Conservation (phyloP, 1,140 invertebrate genomes). For the Calephelis virginiensis region DNA sequence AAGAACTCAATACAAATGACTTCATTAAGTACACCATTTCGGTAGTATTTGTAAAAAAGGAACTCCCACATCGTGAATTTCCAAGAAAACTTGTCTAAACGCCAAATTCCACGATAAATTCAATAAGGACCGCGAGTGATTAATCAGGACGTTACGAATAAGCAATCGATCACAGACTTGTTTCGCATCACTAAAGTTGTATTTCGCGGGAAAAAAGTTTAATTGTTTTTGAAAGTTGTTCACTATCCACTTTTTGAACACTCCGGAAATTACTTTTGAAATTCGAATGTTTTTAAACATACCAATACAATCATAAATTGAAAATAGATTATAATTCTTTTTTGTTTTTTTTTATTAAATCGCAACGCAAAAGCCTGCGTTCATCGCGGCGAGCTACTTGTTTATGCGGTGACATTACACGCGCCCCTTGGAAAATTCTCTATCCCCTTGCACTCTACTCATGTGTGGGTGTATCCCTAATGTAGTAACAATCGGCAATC, state of each 20-base stretch:
- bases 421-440: slow-evolving; percentile 61
- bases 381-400: slow-evolving; percentile 63
- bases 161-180: slow-evolving; percentile 47
- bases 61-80: slow-evolving; percentile 65
- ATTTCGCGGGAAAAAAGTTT: slow-evolving; percentile 7
- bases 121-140: slow-evolving; percentile 54
- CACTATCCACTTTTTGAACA: slow-evolving; percentile 4
- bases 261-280: no score
- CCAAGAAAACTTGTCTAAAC: slow-evolving; percentile 64
- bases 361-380: slow-evolving; percentile 60
- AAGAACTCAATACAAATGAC: slow-evolving; percentile 60
- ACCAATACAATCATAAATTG: background rate
- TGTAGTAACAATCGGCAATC: slow-evolving; percentile 54
- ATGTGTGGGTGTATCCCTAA: slow-evolving; percentile 55
- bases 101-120: slow-evolving; percentile 58
- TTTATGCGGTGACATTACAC: slow-evolving; percentile 61
- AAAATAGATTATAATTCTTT: slow-evolving; percentile 9
- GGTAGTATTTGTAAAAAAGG: slow-evolving; percentile 49
- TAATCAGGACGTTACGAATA: slow-evolving; percentile 52
- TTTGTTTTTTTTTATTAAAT: slow-evolving; percentile 26
- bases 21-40: slow-evolving; percentile 51
- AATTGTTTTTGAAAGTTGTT: slow-evolving; percentile 16
- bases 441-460: slow-evolving; percentile 44
- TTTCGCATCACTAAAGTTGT: slow-evolving; percentile 41
- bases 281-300: no score